These are phyloP conservation scores for Calliopum simillimum DNA, from an alignment of 2,888 invertebrate genomes.

Conservation along the genomic window DNA sequence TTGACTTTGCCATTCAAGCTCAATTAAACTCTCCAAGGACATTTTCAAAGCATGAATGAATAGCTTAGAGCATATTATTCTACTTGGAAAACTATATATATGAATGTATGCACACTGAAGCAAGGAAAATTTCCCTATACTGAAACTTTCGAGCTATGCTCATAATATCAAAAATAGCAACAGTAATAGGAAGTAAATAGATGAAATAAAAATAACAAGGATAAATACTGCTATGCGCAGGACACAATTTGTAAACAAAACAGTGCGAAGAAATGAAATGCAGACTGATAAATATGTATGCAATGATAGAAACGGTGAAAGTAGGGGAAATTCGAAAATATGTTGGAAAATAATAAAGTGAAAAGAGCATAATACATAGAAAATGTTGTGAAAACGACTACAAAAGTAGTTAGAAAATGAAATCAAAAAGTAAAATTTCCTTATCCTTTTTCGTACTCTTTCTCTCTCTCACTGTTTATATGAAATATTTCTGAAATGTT, in stretches of 20 bases:
- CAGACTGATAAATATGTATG: not conserved
- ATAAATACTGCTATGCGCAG: conserved; percentile 20
- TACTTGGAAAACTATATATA: not conserved
- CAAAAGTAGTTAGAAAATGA: too few relatives aligned
- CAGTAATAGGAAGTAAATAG: not conserved
- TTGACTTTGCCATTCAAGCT: not conserved
- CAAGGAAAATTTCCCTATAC: not conserved
- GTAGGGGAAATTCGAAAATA: not conserved
- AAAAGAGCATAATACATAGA: too few relatives aligned
- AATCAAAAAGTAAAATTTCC: not conserved
- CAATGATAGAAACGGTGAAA: not conserved
- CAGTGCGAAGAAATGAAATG: not conserved
- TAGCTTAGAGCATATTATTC: not conserved
- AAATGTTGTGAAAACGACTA: too few relatives aligned
- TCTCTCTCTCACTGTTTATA: not conserved
- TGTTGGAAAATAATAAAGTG: not conserved
- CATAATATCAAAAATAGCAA: not conserved
- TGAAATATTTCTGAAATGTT: too few relatives aligned
- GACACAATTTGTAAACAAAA: conserved; percentile 24
- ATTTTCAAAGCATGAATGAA: conserved; percentile 19
- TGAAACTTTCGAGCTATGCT: not conserved
- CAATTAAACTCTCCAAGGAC: conserved; percentile 18
- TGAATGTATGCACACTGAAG: not conserved
- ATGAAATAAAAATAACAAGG: not conserved
- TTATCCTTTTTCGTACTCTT: not conserved